Conservation (phyloP, 1,140 invertebrate species). For the Eriosoma lanigerum region DNA sequence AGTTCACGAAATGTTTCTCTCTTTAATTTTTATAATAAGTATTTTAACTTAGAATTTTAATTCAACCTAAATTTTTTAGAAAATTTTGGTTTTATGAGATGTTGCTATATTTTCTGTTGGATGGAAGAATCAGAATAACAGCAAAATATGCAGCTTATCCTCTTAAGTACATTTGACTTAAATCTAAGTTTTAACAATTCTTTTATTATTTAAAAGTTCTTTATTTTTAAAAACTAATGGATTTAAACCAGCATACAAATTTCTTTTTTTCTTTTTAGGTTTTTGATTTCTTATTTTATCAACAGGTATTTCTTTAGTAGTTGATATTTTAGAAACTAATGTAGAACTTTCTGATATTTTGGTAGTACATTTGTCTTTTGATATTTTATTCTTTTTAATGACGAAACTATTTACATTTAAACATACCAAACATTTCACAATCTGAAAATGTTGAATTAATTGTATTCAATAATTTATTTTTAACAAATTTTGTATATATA, state of each 20-base stretch:
- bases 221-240: conserved; percentile 37
- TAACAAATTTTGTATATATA: background rate
- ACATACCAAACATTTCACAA: background rate
- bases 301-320: background rate
- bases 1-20: too few relatives aligned
- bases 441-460: conserved; percentile 6
- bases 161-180: too few relatives aligned
- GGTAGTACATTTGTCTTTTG: background rate
- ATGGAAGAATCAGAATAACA: too few relatives aligned
- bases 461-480: background rate
- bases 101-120: too few relatives aligned
- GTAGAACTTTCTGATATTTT: background rate
- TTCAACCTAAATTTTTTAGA: too few relatives aligned
- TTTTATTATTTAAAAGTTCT: background rate
- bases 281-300: background rate
- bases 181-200: too few relatives aligned
- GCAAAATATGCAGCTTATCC: too few relatives aligned
- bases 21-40: too few relatives aligned
- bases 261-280: conserved; percentile 31
- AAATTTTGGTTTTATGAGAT: too few relatives aligned
- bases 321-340: background rate
- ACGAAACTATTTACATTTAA: background rate
- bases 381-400: conserved; percentile 7
- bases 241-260: conserved; percentile 13
- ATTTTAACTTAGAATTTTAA: too few relatives aligned